Evolutionary conservation across 2,797 vertebrate species (phyloP).

Genomic region (Gallinago nigripennis): DNA sequence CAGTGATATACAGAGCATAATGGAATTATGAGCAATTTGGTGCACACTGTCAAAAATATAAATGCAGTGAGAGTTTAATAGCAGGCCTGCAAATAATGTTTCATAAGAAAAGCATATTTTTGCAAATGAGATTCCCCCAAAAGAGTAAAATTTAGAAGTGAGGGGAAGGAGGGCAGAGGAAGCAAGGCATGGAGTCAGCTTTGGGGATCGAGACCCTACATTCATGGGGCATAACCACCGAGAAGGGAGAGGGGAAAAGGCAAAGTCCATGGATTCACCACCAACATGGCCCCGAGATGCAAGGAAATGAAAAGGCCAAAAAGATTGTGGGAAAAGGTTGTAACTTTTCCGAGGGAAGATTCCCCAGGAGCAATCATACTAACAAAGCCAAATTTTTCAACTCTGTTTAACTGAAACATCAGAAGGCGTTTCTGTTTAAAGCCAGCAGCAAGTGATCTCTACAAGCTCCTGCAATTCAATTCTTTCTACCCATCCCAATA

Average conservation of each 20-base stretch:
- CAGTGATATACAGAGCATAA: slow-evolving; percentile 21
- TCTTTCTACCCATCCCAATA: neutral
- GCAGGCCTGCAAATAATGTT: slow-evolving; percentile 9
- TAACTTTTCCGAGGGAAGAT: neutral
- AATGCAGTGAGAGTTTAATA: slow-evolving; percentile 22
- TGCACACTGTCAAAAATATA: slow-evolving; percentile 52
- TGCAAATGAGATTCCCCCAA: slow-evolving; percentile 18
- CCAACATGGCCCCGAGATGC: neutral
- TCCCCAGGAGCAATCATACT: neutral
- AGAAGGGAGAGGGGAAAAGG: neutral
- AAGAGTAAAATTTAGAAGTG: neutral
- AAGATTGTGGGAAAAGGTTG: neutral
- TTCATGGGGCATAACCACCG: rapidly evolving
- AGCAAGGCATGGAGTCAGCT: neutral
- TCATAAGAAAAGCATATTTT: neutral
- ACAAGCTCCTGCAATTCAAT: neutral
- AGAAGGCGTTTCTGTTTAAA: neutral
- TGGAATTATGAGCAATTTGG: slow-evolving; percentile 47
- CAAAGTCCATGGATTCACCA: neutral
- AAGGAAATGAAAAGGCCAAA: neutral
- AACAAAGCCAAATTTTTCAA: neutral
- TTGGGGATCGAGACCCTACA: rapidly evolving
- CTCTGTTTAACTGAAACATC: neutral
- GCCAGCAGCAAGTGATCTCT: neutral
- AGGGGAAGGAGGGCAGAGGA: neutral